Conservation (phyloP, 2,888 invertebrate species). For the Dryobotodes eremita region DNA sequence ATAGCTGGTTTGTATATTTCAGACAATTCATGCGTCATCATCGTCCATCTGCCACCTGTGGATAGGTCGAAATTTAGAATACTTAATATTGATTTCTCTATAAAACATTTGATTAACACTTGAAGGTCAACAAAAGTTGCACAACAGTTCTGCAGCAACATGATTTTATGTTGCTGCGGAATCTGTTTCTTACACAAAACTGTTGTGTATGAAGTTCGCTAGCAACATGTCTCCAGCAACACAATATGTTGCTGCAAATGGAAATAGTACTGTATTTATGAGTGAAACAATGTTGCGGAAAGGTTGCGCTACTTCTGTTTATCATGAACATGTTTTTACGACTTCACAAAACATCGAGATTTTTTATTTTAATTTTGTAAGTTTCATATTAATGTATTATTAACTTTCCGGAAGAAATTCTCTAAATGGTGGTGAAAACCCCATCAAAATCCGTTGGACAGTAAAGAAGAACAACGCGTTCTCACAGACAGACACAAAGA, state of each 20-base stretch:
- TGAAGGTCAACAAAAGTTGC: not conserved
- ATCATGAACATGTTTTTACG: not conserved
- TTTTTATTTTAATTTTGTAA: too few relatives aligned
- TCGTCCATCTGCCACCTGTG: slow-evolving; percentile 70
- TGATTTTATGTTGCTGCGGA: not conserved
- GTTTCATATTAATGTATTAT: too few relatives aligned
- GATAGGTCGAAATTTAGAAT: not conserved
- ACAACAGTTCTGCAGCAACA: not conserved
- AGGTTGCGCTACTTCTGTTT: not conserved
- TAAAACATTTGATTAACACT: too few relatives aligned
- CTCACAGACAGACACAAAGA: too few relatives aligned
- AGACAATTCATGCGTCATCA: slow-evolving; percentile 69
- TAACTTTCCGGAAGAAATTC: too few relatives aligned
- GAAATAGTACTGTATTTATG: not conserved
- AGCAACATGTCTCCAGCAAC: not conserved
- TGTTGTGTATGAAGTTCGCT: not conserved
- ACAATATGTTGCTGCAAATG: not conserved
- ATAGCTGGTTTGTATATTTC: slow-evolving; percentile 75
- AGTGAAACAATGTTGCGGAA: not conserved
- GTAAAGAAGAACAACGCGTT: too few relatives aligned
- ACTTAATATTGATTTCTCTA: too few relatives aligned
- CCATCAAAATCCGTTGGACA: too few relatives aligned
- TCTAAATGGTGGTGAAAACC: too few relatives aligned
- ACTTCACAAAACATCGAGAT: not conserved
- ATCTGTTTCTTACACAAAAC: not conserved